Base-by-base conservation (phyloP, 2,888 invertebrate genomes). In the Synanthedon andrenaeformis region DNA sequence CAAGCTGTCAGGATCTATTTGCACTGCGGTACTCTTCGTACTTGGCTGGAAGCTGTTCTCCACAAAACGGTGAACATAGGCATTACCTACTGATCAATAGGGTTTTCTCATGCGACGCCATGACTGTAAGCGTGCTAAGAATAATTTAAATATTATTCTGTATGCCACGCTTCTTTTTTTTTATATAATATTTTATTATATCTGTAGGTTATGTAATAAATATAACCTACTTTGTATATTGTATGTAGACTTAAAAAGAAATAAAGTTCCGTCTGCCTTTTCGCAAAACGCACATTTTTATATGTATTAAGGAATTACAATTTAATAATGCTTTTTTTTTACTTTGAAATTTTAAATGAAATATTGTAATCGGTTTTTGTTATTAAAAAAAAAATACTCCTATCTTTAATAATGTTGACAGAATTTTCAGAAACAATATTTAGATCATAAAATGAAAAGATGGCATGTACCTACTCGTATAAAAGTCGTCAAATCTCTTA, bases 11-110 rank as follows among this genome's bases (percentile, higher is more conserved):
- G 88, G 89, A 1, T 89, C 89, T 2, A 83, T 90, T 53, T 90
- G 91, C 79, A 91, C 91, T 3, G 91, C 91, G 4, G 89, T 91
- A 35, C 82, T 91, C 54, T 88, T 91, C 67, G 82, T 91, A 72
- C 82, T 91, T 3, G 91, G 91, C 11, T 91, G 91, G 91, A 90
- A 89, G 63, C 73, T 91, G 50, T 84, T 91, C 59, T 75, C 82
- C 4, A 89, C 85, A 55, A 80, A 89, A 58, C 89, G 89, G 77
- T 91, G 89, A 90, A 86, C 58, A 48, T 28, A 49, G 11, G 17
- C 49, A 49, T 12, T 10, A 17, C 12, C 8, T 10, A 17, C 12
- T 3, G 35, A n/a, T n/a, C 8, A 11, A 13, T 35, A 35, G 41
- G 12, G 41, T 51, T 51, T 28, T 51, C 23, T 51, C 23, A 49